Conservation (phyloP, 1,140 invertebrate species). For the Drosophila varians region DNA sequence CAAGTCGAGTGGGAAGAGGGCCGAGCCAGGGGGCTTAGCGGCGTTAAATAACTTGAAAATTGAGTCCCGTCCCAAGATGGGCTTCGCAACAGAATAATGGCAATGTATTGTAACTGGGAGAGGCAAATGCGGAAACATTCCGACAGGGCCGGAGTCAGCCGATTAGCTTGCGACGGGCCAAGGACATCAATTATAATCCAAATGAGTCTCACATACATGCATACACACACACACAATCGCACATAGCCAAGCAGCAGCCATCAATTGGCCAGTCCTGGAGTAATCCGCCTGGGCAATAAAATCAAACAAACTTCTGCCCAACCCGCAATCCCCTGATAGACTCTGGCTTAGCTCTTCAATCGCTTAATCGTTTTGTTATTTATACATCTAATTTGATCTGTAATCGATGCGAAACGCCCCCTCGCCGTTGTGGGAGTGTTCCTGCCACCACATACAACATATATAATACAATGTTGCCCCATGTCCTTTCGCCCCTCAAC, state of each 20-base stretch:
- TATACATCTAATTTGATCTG: conserved; percentile 82
- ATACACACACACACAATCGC: no score
- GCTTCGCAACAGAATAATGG: conserved; percentile 51
- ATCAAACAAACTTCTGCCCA: conserved; percentile 60
- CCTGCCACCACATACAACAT: not conserved
- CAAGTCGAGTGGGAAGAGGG: not conserved
- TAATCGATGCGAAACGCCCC: conserved; percentile 63
- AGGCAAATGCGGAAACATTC: conserved; percentile 25
- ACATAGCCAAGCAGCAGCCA: no score
- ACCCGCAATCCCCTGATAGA: not conserved
- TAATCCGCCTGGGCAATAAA: conserved; percentile 78
- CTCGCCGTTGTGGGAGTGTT: conserved; percentile 20
- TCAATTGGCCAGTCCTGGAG: conserved; percentile 44
- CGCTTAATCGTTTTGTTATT: conserved; percentile 81
- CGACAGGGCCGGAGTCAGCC: conserved; percentile 23
- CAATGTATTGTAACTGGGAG: conserved; percentile 25
- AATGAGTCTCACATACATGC: conserved; percentile 61
- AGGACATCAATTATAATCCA: conserved; percentile 79
- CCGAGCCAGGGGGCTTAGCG: conserved; percentile 32
- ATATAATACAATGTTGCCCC: conserved; percentile 5
- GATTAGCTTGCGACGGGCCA: conserved; percentile 61
- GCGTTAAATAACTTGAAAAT: conserved; percentile 77
- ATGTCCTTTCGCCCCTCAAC: conserved; percentile 16
- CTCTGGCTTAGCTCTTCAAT: conserved; percentile 69
- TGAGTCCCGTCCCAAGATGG: conserved; percentile 30